phyloP scores from a whole-genome alignment of 2,888 invertebrate genomes.

The Drosophila kanekoi region DNA sequence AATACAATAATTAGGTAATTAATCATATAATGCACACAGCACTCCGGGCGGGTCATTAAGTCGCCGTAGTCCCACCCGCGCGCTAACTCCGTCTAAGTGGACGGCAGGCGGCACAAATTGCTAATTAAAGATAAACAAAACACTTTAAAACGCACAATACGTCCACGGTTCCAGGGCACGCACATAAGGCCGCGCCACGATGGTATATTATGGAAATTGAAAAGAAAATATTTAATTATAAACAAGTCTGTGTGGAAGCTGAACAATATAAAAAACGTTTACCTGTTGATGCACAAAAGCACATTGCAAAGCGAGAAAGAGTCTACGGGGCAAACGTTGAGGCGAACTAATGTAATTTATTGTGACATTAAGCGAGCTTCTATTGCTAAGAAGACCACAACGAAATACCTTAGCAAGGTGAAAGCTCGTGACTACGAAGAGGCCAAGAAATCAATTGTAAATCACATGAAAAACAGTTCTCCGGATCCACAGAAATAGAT shows the following conservation, averaged over 20 bases:
- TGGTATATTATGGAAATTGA: conserved; percentile 49
- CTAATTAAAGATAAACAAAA: conserved; percentile 74
- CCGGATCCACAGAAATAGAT: neutral
- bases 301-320: neutral
- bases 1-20: conserved; percentile 72
- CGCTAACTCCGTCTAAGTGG: neutral
- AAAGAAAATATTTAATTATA: conserved; percentile 72
- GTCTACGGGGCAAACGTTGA: neutral
- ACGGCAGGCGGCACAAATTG: conserved; percentile 40
- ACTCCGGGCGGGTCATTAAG: conserved; percentile 60
- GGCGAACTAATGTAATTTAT: conserved; percentile 39
- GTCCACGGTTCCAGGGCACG: conserved; percentile 12
- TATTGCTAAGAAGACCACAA: neutral
- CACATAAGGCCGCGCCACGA: neutral
- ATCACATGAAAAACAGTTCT: neutral
- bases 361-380: conserved; percentile 17
- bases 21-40: conserved; percentile 60
- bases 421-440: no score
- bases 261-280: conserved; percentile 38
- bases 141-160: conserved; percentile 58
- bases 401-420: neutral
- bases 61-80: conserved; percentile 10
- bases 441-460: no score
- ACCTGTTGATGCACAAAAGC: conserved; percentile 51
- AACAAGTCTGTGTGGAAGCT: no score